These are phyloP conservation scores for Capromys pilorides DNA, from an alignment of 2,797 vertebrate species.

Conservation along the genomic window DNA sequence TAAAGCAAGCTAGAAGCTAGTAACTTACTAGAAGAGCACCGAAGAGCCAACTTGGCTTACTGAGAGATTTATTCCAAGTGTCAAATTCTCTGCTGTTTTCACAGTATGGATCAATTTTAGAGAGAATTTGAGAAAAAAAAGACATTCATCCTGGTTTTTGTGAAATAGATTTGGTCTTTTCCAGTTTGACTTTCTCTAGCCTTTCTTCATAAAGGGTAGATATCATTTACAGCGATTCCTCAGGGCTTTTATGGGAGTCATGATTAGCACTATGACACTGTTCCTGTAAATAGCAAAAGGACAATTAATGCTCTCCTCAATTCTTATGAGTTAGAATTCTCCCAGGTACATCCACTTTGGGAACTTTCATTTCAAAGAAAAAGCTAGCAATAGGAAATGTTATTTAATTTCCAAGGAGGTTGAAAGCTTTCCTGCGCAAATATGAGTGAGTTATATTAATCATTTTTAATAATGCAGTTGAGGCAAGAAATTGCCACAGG, in stretches of 20 bases:
- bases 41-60: slow-evolving; percentile 38
- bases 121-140: slow-evolving; percentile 30
- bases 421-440: slow-evolving; percentile 55
- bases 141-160: slow-evolving; percentile 15
- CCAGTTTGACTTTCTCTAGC: slow-evolving; percentile 29
- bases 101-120: slow-evolving; percentile 44
- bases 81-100: slow-evolving; percentile 33
- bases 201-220: neutral
- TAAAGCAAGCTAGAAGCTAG: slow-evolving; percentile 21
- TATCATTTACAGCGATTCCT: neutral
- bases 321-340: slow-evolving; percentile 41
- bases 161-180: slow-evolving; percentile 34
- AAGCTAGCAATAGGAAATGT: slow-evolving; percentile 61
- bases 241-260: slow-evolving; percentile 17
- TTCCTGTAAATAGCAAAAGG: slow-evolving; percentile 62
- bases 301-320: slow-evolving; percentile 61
- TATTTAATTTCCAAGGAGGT: slow-evolving; percentile 79
- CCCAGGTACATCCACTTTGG: slow-evolving; percentile 33
- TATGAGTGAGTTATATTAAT: slow-evolving; percentile 63
- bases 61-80: slow-evolving; percentile 61
- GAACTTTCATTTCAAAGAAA: slow-evolving; percentile 64
- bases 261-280: slow-evolving; percentile 15
- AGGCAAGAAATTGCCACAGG: slow-evolving; percentile 75
- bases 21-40: neutral
- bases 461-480: slow-evolving; percentile 72